These are phyloP conservation scores for Brachionus manjavacas DNA, from an alignment of 1,140 invertebrate species.

Conservation along the genomic window DNA sequence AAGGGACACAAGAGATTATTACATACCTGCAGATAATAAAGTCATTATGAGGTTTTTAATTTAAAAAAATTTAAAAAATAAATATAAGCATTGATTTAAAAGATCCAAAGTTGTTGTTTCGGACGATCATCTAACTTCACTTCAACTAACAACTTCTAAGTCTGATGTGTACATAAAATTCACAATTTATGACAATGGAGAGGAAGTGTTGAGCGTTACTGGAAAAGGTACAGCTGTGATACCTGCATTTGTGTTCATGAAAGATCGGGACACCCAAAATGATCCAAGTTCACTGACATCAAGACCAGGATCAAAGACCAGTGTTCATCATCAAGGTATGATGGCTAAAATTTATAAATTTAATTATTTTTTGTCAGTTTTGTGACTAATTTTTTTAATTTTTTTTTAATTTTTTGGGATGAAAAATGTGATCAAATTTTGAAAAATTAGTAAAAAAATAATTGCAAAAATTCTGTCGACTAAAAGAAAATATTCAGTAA, in stretches of 20 bases:
- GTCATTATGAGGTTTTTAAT: constrained; percentile 48
- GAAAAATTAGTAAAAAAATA: too few species aligned
- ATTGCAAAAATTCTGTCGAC: too few species aligned
- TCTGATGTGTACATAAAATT: constrained; percentile 54
- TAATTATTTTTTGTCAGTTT: too few species aligned
- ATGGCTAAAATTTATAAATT: too few species aligned
- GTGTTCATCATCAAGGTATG: background rate
- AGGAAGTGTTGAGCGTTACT: constrained; percentile 49
- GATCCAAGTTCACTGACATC: background rate
- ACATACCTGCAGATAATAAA: constrained; percentile 53
- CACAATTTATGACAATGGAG: constrained; percentile 52
- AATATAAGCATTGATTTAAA: background rate
- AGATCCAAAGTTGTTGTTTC: constrained; percentile 54
- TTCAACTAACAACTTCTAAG: constrained; percentile 56
- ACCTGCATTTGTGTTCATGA: constrained; percentile 53
- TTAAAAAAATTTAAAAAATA: background rate
- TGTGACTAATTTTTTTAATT: too few species aligned
- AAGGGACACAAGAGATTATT: constrained; percentile 55
- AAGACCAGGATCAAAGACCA: constrained; percentile 23
- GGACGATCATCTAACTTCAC: constrained; percentile 54
- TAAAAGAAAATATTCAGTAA: too few species aligned
- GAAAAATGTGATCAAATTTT: too few species aligned
- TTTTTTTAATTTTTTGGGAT: too few species aligned
- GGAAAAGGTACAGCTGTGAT: constrained; percentile 56
- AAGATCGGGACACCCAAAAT: constrained; percentile 44